Conservation (phyloP, 1,140 invertebrate genomes). For the Grapholita molesta region DNA sequence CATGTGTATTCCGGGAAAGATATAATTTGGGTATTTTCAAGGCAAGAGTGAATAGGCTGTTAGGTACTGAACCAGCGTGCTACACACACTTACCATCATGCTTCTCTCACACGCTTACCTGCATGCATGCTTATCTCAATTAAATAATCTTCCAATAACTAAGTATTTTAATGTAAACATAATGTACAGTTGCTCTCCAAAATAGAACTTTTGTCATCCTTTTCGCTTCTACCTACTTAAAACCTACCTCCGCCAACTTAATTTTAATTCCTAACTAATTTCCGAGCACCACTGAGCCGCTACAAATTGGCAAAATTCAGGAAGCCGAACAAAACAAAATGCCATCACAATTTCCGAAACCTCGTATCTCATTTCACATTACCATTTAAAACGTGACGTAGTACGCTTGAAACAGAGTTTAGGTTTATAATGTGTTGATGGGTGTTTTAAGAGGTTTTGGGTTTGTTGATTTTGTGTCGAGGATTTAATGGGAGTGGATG, state of each 20-base stretch:
- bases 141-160: too few relatives aligned
- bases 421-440: not conserved
- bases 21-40: too few relatives aligned
- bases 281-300: not conserved
- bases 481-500: not conserved
- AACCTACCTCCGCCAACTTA: not conserved
- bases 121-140: too few relatives aligned
- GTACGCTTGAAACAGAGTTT: not conserved
- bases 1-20: too few relatives aligned
- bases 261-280: not conserved
- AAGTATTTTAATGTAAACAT: too few relatives aligned
- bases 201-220: too few relatives aligned
- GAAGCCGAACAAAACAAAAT: slow-evolving; percentile 1
- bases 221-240: not conserved
- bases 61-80: too few relatives aligned
- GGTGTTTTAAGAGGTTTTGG: not conserved
- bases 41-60: too few relatives aligned
- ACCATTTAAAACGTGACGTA: not conserved
- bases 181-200: too few relatives aligned
- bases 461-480: not conserved
- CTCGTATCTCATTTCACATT: not conserved
- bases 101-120: too few relatives aligned
- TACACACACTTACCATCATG: too few relatives aligned
- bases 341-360: not conserved
- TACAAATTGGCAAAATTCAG: not conserved